A percentile compares a stretch with the other conserved stretches of the same genome.
These are phyloP conservation scores for Pseudococcus jackbeardsleyi DNA, from an alignment of 2,888 invertebrate genomes.

Conservation along the genomic window DNA sequence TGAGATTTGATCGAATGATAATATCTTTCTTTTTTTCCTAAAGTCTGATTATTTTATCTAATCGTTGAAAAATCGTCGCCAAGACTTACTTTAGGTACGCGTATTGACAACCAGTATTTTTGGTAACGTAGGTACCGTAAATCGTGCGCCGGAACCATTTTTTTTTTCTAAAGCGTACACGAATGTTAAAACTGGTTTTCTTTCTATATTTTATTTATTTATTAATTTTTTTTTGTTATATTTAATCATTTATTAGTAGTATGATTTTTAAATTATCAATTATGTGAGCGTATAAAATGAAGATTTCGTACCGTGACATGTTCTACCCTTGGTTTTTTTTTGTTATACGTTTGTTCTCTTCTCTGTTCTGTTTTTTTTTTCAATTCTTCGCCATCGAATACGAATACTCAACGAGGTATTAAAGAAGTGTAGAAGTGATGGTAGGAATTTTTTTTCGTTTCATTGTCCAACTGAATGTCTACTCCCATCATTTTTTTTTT, in stretches of 20 bases:
- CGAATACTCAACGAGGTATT: not conserved
- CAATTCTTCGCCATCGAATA: not conserved
- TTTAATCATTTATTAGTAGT: conserved; percentile 24
- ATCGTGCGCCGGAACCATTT: not conserved
- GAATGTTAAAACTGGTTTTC: not conserved
- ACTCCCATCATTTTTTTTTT: conserved; percentile 2
- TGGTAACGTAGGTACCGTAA: not conserved
- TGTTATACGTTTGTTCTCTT: conserved; percentile 11
- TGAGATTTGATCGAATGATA: conserved; percentile 3
- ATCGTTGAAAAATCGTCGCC: conserved; percentile 23
- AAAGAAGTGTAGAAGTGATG: not conserved
- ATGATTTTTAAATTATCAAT: conserved; percentile 17
- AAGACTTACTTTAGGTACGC: conserved; percentile 10
- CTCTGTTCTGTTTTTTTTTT: not conserved
- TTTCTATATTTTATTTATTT: not conserved
- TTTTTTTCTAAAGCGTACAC: not conserved
- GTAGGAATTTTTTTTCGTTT: not conserved
- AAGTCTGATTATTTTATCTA: conserved; percentile 33
- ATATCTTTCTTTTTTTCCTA: not conserved
- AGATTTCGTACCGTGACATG: not conserved
- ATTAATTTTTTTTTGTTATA: conserved; percentile 7
- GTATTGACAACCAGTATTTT: conserved; percentile 40
- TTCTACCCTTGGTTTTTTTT: not conserved
- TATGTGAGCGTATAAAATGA: not conserved
- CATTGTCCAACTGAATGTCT: not conserved